Conservation (phyloP, 2,113 vertebrate genomes). For the Tinamus guttatus region DNA sequence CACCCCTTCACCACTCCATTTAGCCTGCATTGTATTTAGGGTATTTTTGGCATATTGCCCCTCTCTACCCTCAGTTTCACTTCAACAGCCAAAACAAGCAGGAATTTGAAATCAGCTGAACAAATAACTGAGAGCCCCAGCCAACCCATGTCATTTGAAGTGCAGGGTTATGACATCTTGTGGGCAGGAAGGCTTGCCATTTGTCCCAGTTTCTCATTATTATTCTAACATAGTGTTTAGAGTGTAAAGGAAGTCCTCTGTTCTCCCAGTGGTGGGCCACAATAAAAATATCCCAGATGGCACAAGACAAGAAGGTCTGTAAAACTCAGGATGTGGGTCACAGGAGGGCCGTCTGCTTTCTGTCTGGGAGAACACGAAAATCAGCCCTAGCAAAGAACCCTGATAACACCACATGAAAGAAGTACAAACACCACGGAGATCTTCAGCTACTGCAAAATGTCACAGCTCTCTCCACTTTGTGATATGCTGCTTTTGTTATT, state of each 20-base stretch:
- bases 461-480: not conserved
- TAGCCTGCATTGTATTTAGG: not conserved
- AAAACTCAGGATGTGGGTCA: conserved; percentile 70
- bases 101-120: not conserved
- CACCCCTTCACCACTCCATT: not conserved
- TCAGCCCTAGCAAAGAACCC: conserved; percentile 26
- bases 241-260: conserved; percentile 56
- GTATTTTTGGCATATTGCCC: not conserved
- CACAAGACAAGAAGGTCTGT: conserved; percentile 53
- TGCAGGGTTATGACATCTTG: not conserved
- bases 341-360: conserved; percentile 64
- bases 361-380: conserved; percentile 48
- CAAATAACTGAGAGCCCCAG: not conserved
- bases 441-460: conserved; percentile 14
- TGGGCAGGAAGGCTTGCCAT: conserved; percentile 34
- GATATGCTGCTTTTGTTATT: conserved; percentile 17
- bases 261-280: conserved; percentile 43
- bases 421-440: conserved; percentile 29
- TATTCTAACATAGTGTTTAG: not conserved
- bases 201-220: conserved; percentile 43
- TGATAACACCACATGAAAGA: conserved; percentile 68
- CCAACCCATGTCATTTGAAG: not conserved
- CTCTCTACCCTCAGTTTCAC: not conserved
- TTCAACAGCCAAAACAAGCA: not conserved
- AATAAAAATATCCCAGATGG: conserved; percentile 62